Base-by-base conservation (phyloP, 2,888 invertebrate species). In the Ectobius pallidus region DNA sequence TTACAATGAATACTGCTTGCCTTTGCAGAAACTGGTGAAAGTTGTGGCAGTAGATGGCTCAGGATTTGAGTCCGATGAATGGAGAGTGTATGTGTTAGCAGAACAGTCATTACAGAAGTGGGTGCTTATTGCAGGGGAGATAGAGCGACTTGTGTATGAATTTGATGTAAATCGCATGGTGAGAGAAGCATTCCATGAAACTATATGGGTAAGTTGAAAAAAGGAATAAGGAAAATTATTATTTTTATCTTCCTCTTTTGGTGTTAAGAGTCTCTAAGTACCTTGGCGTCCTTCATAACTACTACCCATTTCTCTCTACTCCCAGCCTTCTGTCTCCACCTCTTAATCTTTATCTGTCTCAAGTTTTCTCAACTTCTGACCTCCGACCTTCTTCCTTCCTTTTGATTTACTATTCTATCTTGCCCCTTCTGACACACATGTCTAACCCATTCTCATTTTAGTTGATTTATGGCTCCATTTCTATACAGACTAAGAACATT, bases 31-130 rank as follows among this genome's bases (percentile, higher is more conserved):
- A 82, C 81, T 94, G 69, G 91, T 94, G 0, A 90, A 92, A 77
- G 89, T 94, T 68, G 84, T 88, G 70, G 87, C 88, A 58, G 79
- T 73, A 73, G 74, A 63, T 67, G 79, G 20, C 77, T 83, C 81
- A 77, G 84, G 79, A 75, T 81, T 80, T 4, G 80, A 80, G 22
- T 80, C 81, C 20, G 82, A 83, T 9, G 85, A 86, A 44, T 88
- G 89, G 78, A 84, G 86, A 65, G 86, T 94, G n/a, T 89, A 89
- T 75, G 88, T 93, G 69, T 84, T 94, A 72, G 89, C 93, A 16
- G 95, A 93, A 68, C 90, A 92, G 49, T 89, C 90, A 76, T 84
- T 96, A 73, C 96, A 96, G 83, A 91, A 93, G 80, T 96, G 96
- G 96, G 85, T 87, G 65, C 87, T 94, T 70, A 86, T 83, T 62